Conservation (phyloP, 2,797 vertebrate genomes). For the Jordanella pulchra region DNA sequence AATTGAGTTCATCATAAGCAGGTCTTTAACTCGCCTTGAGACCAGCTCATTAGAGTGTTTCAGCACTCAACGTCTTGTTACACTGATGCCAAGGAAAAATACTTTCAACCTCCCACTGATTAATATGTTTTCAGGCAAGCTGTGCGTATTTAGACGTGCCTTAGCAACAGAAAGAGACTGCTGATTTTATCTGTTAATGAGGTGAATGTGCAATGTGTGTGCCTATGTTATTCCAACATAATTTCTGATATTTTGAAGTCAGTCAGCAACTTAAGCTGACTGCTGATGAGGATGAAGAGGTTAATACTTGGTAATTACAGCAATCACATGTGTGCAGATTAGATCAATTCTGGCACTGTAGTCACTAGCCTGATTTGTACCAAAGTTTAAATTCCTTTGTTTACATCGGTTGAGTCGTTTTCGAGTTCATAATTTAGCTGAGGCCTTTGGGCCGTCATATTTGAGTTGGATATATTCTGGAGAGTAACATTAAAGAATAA, state of each 20-base stretch:
- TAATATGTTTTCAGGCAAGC: slow-evolving; percentile 48
- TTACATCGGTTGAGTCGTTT: neutral
- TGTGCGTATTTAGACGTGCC: slow-evolving; percentile 28
- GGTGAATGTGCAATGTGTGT: slow-evolving; percentile 5
- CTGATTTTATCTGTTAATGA: slow-evolving; percentile 32
- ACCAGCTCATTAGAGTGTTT: slow-evolving; percentile 53
- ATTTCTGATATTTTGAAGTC: slow-evolving; percentile 29
- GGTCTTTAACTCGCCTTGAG: slow-evolving; percentile 39
- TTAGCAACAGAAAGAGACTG: slow-evolving; percentile 24
- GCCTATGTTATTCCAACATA: neutral
- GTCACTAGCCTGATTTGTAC: neutral
- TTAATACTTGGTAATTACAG: slow-evolving; percentile 17
- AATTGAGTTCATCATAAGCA: slow-evolving; percentile 35
- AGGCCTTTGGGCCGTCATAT: neutral
- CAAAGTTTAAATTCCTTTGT: neutral
- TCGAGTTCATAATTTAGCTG: neutral
- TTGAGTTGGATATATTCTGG: neutral
- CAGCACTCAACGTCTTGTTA: slow-evolving; percentile 50
- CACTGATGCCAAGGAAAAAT: slow-evolving; percentile 35
- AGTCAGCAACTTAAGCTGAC: slow-evolving; percentile 23
- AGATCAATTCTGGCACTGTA: neutral
- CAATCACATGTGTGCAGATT: neutral
- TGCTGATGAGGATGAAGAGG: slow-evolving; percentile 5
- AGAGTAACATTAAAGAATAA: neutral
- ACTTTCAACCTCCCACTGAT: slow-evolving; percentile 37